Base-by-base conservation (phyloP, 2,888 invertebrate species). In the Drosophila merina region DNA sequence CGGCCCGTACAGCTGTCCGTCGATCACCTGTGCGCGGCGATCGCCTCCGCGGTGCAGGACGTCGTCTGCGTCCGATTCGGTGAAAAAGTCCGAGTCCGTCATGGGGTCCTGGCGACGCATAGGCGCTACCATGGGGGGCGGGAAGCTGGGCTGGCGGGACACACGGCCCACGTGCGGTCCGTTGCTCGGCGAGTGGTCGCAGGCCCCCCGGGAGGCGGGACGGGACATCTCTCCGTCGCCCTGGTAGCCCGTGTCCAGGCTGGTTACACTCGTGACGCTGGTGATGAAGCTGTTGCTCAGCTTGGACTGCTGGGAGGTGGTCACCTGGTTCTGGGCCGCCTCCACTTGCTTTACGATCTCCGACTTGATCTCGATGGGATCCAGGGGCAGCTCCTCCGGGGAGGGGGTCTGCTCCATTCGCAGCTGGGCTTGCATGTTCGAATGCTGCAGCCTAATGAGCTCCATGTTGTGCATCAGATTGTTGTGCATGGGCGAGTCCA, bases 201-300 rank as follows among this genome's bases (percentile, higher is more conserved):
- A 95, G 14, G 94, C 94, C n/a, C 92, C 92, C 73, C 97, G 94
- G 81, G 97, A 97, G 0, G 96, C 96, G 0, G 97, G 97, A 68
- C 97, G 93, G 26, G 97, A 97, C 94, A 96, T 96, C 92, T 97
- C 97, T 4, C 97, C 97, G 91, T 97, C 97, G 8, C 97, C 97
- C 92, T 97, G 97, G 92, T 97, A 98, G 44, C 98, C 98, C n/a
- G 95, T 96, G 91, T 98, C 98, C 76, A 97, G 93, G 91, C 97
- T 98, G 30, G 96, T 96, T 70, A 97, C 96, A 89, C 97, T 97
- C n/a, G 97, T 97, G 14, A 97, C 96, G 88, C 97, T 96, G 2
- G 96, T 96, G 20, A 97, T 95, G 87, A 96, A 96, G 90, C 96
- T 96, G 79, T 94, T 95, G 5, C 94, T 94, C 9, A 95, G 94